Evolutionary conservation across 2,113 vertebrate genomes (phyloP).

Genomic region (Gymnorhina tibicen): DNA sequence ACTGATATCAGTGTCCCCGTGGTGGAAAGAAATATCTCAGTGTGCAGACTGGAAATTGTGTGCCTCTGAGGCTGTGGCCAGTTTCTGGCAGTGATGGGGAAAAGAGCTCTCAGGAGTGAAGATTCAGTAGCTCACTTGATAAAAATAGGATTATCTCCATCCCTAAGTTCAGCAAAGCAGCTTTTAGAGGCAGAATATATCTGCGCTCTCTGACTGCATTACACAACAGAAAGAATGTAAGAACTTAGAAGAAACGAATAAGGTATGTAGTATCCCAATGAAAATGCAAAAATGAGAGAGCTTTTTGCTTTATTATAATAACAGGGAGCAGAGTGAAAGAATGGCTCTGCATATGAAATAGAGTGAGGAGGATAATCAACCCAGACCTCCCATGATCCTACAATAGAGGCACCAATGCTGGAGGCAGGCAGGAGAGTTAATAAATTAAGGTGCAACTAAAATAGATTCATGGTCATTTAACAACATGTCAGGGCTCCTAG

Average conservation of each 20-base stretch:
- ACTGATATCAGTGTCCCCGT: background rate
- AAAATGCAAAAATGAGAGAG: constrained; percentile 13
- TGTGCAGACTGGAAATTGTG: fast-evolving
- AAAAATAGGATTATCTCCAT: background rate
- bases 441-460: constrained; percentile 43
- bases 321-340: background rate
- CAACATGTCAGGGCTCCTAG: background rate
- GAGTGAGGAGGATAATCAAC: constrained; percentile 24
- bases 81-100: background rate
- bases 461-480: constrained; percentile 34
- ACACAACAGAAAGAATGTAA: background rate
- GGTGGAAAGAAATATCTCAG: background rate
- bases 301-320: background rate
- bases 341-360: constrained; percentile 14
- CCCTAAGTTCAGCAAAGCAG: background rate
- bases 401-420: background rate
- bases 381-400: background rate
- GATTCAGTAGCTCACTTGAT: background rate
- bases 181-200: background rate
- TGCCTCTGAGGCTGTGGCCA: background rate
- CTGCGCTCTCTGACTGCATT: background rate
- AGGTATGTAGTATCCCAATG: background rate
- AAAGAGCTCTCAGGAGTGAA: background rate
- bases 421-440: background rate
- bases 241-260: background rate